phyloP scores from a whole-genome alignment of 2,888 invertebrate genomes.

The Pollenia griseotomentosa region DNA sequence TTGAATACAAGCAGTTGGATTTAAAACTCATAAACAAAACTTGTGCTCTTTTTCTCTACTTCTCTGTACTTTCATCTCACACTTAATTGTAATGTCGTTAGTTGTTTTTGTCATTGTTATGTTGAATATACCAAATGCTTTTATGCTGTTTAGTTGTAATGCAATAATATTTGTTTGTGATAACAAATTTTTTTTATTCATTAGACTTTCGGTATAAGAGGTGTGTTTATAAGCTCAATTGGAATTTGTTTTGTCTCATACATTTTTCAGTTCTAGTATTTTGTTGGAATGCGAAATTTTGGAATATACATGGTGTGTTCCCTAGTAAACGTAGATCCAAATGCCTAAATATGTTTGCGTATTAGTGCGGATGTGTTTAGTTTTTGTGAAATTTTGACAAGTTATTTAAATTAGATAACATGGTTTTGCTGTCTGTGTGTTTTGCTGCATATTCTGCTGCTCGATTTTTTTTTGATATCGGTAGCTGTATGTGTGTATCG shows the following conservation, averaged over 20 bases:
- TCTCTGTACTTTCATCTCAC: neutral
- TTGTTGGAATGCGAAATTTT: neutral
- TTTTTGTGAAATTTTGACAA: slow-evolving; percentile 56
- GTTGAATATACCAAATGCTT: neutral
- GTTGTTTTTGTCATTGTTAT: slow-evolving; percentile 4
- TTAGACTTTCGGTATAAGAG: slow-evolving; percentile 1
- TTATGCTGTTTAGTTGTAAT: slow-evolving; percentile 51
- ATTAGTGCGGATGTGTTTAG: neutral
- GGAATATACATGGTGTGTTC: neutral
- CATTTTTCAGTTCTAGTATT: slow-evolving; percentile 2
- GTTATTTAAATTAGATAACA: slow-evolving; percentile 63
- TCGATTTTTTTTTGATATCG: neutral
- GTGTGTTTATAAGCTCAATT: slow-evolving; percentile 33
- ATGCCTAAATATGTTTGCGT: slow-evolving; percentile 14
- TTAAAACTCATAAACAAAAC: neutral
- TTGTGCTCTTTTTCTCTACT: neutral
- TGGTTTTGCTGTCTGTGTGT: slow-evolving; percentile 6
- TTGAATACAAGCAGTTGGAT: no score
- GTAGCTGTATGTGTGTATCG: slow-evolving; percentile 11
- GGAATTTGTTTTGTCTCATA: slow-evolving; percentile 28
- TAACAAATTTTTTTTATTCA: slow-evolving; percentile 5
- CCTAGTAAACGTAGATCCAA: neutral
- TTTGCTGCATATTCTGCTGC: neutral
- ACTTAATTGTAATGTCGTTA: slow-evolving; percentile 23
- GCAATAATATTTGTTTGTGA: slow-evolving; percentile 46